A percentile compares a stretch with the other conserved stretches of the same genome.
These are phyloP conservation scores for Pararge aegeria DNA, from an alignment of 1,140 invertebrate genomes.

Conservation along the genomic window DNA sequence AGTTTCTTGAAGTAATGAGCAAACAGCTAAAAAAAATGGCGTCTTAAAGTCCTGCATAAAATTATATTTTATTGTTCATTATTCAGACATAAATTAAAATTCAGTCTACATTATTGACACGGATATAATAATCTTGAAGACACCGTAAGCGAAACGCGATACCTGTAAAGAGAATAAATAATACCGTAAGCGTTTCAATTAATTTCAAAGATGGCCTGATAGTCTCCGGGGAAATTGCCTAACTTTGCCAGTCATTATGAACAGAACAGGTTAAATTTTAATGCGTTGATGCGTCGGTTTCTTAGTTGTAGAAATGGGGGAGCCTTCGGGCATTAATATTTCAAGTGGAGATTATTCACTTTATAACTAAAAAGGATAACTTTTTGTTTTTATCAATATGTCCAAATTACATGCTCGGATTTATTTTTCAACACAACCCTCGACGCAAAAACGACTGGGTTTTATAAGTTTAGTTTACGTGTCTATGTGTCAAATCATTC, in stretches of 20 bases:
- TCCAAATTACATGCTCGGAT: too few relatives aligned
- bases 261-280: slow-evolving; percentile 19
- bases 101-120: slow-evolving; percentile 6
- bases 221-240: slow-evolving; percentile 41
- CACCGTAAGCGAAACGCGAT: not conserved
- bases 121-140: not conserved
- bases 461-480: too few relatives aligned
- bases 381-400: too few relatives aligned
- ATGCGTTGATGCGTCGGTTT: not conserved
- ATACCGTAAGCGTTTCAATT: slow-evolving; percentile 36
- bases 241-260: slow-evolving; percentile 40
- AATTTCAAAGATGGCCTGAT: slow-evolving; percentile 48
- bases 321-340: slow-evolving; percentile 7
- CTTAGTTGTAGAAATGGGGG: not conserved
- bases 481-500: too few relatives aligned
- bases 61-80: too few relatives aligned
- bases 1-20: too few relatives aligned
- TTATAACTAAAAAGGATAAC: not conserved
- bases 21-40: too few relatives aligned
- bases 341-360: slow-evolving; percentile 14
- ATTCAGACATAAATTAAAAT: too few relatives aligned
- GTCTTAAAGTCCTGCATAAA: not conserved
- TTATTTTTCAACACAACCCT: too few relatives aligned
- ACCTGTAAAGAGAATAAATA: slow-evolving; percentile 1
- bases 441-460: too few relatives aligned